Evolutionary conservation across 64 coral and sea anemone species (phyloP), one percentile per base, ranked within the genome.

Genomic region (Pachyseris speciosa): DNA sequence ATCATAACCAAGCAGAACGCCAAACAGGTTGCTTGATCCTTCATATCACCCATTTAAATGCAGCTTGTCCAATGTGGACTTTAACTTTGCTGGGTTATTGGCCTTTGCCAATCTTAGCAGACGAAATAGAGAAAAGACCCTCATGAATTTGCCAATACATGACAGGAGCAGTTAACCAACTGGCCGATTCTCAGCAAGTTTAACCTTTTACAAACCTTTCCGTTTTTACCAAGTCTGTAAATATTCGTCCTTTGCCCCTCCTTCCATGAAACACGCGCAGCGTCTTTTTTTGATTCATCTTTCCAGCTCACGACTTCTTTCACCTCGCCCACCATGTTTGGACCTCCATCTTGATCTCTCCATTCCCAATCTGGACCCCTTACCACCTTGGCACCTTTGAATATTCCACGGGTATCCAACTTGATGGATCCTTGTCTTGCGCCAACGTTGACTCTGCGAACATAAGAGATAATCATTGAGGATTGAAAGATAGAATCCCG

Each of bases 301-400:
- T 60, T 80, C 88, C 81, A 95, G 11, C 72, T 36, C 6, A 45
- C 36, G 36, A 85, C 37, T 16, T 90, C 88, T 12, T 43, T 3
- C 24, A 95, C 94, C 0, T 41, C 72, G 0, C 94, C 94, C 29
- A 86, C 69, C 39, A 59, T 73, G 9, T 81, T 86, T 3, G 77
- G 27, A 32, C 80, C 87, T 6, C 87, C 79, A 90, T 94, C 87
- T 91, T 86, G 73, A 37, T 72, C 34, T 2, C 31, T 75, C 83
- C 88, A 91, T 9, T 86, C 41, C 94, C 88, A 91, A 22, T 95
- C 94, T 11, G 47, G 73, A 22, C 94, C 88, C 22, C 94, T 83
- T 45, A 49, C 50, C 20, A 95, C 94, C 10, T 68, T 83, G 20
- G 93, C 93, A 4, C 83, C 69, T 19, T 83, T 80, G 45, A 94